Percentiles rank a stretch among this genome's conserved stretches.
Evolutionary conservation across 2,113 vertebrate genomes (phyloP).

Genomic region (Eurystomus gularis): DNA sequence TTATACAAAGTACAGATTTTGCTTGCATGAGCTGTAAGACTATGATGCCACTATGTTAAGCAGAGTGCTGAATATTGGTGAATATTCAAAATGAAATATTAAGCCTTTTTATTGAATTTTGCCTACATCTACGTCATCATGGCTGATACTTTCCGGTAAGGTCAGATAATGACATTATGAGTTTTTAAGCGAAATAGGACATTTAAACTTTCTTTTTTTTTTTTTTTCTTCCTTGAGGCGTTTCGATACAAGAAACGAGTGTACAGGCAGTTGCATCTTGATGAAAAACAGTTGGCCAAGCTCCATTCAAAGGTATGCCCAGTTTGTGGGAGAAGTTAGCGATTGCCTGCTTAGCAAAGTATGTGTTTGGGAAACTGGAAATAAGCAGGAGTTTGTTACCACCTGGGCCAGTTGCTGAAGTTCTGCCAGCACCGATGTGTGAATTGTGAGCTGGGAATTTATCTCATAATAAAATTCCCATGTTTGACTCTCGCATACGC

Average conservation of each 20-base stretch:
- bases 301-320: constrained; percentile 91
- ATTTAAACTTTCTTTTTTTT: not conserved
- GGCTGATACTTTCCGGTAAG: not conserved
- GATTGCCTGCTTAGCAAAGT: not conserved
- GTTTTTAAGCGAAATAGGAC: not conserved
- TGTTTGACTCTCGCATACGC: not conserved
- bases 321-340: not conserved
- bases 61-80: not conserved
- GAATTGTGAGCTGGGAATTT: not conserved
- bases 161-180: not conserved
- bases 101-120: not conserved
- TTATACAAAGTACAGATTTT: not conserved
- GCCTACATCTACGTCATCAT: fast-evolving
- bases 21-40: not conserved
- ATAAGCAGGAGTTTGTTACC: not conserved
- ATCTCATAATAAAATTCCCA: not conserved
- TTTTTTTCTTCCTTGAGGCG: constrained; percentile 66
- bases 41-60: not conserved
- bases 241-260: constrained; percentile 98
- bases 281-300: constrained; percentile 97
- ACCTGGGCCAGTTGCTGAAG: not conserved
- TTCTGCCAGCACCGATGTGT: not conserved
- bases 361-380: not conserved
- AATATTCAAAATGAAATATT: not conserved
- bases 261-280: constrained; percentile 93